A percentile compares a stretch with the other conserved stretches of the same genome.
Evolutionary conservation across 2,797 vertebrate species (phyloP).

Genomic region (Euphonia xanthogaster): DNA sequence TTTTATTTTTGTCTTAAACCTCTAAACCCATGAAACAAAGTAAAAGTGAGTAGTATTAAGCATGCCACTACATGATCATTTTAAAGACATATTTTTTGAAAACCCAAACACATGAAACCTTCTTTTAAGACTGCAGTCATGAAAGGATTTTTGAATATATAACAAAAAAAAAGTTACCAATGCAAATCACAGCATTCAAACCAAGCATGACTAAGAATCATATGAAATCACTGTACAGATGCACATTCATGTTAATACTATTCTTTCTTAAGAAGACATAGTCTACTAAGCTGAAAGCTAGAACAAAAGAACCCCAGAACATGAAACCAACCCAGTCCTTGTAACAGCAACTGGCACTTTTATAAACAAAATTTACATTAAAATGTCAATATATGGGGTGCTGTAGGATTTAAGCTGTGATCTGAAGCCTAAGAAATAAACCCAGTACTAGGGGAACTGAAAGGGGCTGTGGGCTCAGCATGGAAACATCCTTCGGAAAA

Average conservation of each 20-base stretch:
- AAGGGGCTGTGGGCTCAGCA: not conserved
- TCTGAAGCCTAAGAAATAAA: not conserved
- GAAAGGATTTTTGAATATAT: not conserved
- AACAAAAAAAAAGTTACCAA: not conserved
- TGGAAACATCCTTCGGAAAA: not conserved
- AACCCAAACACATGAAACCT: not conserved
- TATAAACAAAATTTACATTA: not conserved
- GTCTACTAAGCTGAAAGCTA: not conserved
- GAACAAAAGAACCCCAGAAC: not conserved
- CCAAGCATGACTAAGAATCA: not conserved
- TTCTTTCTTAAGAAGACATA: not conserved
- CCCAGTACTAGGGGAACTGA: accelerated
- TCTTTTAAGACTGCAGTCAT: not conserved
- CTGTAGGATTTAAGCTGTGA: not conserved
- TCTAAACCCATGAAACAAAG: not conserved
- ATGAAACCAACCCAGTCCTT: not conserved
- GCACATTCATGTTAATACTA: not conserved
- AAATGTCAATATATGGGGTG: not conserved
- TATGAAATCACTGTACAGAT: not conserved
- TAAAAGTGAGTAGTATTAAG: not conserved
- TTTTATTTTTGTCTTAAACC: not conserved
- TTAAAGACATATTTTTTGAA: not conserved
- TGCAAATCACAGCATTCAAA: not conserved
- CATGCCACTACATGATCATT: not conserved
- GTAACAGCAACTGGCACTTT: not conserved